phyloP scores from a whole-genome alignment of 2,888 invertebrate species.

The Pollenia griseotomentosa region DNA sequence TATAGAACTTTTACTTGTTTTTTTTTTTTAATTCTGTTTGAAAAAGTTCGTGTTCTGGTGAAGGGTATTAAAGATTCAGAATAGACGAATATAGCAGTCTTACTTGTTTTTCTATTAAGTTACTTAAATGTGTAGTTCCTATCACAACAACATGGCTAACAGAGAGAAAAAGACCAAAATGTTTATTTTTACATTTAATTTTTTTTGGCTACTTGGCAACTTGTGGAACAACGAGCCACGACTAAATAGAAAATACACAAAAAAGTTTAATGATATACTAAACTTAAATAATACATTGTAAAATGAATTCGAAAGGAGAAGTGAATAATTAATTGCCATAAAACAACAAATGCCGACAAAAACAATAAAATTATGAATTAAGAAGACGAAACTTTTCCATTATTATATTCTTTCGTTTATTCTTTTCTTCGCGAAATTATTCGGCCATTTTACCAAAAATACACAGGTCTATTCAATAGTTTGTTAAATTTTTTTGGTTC shows the following conservation, averaged over 20 bases:
- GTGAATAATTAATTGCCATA: constrained; percentile 55
- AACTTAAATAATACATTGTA: constrained; percentile 16
- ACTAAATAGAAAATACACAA: constrained; percentile 19
- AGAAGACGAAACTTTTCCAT: background rate
- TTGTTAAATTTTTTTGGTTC: too few species aligned
- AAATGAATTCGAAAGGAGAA: constrained; percentile 44
- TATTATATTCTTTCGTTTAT: too few species aligned
- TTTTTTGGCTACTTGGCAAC: constrained; percentile 2
- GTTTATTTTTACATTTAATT: background rate
- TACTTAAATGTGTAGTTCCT: constrained; percentile 15
- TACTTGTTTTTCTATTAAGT: constrained; percentile 23
- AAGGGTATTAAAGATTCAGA: too few species aligned
- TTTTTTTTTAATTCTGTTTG: too few species aligned
- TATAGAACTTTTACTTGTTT: too few species aligned
- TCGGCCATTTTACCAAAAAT: too few species aligned
- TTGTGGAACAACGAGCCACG: constrained; percentile 20
- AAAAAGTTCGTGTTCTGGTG: too few species aligned
- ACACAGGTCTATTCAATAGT: too few species aligned
- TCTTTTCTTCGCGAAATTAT: too few species aligned
- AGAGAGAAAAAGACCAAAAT: background rate
- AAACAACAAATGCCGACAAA: constrained; percentile 27
- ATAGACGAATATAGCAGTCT: too few species aligned
- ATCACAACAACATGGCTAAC: background rate
- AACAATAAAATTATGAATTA: background rate
- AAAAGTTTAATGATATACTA: constrained; percentile 4